Evolutionary conservation across 2,113 vertebrate genomes (phyloP), one percentile per base, ranked within the genome.

Genomic region (Microcebus griseorufus): DNA sequence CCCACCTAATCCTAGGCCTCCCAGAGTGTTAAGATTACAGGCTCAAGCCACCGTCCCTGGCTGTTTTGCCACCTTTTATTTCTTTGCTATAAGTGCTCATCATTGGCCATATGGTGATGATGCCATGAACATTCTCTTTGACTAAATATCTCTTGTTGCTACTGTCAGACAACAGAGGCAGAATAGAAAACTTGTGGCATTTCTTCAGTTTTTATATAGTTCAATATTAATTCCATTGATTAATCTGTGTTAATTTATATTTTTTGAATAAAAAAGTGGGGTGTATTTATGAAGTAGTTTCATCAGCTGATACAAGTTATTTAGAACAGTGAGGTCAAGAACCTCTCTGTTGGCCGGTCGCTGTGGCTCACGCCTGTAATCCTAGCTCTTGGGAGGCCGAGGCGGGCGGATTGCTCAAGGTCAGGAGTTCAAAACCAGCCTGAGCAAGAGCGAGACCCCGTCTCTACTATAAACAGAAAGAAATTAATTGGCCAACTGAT

Each of bases 261-360:
- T 82, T 94, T 94, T 69, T 29, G 92, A 94, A 83, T 89, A 94
- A 94, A 86, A 64, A 94, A 94, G 53, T 45, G 84, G 32, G 27
- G 34, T 73, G 11, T 42, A 95, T 72, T 84, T 89, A 96, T 75
- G 34, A 84, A 96, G 65, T 51, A 88, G 16, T 86, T 80, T 58
- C 55, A 88, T 86, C 32, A 93, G 58, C 60, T 96, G 58, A 92
- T 23, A 70, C 10, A 94, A 94, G 37, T 76, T 48, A 90, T 62
- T 89, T 48, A 69, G 42, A 96, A 90, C 75, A 93, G 42, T 69
- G 25, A 88, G 32, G 27, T 94, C 29, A 90, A 95, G 48, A 94
- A 91, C 9, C 22, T 32, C 72, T 81, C 55, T n/a, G 48, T 73
- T 90, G n/a, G n/a, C n/a, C n/a, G n/a, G n/a, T n/a, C n/a, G n/a